Percentiles rank a stretch among this genome's conserved stretches.
phyloP scores from a whole-genome alignment of 2,888 invertebrate genomes.

The Clivina fossor region DNA sequence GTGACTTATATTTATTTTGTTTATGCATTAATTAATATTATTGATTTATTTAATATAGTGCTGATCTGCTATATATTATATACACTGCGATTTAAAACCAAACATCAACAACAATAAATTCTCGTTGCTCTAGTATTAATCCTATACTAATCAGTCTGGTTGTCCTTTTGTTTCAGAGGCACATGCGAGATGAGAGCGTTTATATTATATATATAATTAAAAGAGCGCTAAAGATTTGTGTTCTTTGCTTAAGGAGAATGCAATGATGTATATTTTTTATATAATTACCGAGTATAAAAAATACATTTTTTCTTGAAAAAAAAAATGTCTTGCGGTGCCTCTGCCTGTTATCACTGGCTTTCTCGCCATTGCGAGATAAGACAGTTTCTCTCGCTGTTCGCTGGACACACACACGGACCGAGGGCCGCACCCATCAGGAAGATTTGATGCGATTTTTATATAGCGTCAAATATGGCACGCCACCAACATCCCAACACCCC shows the following conservation, averaged over 20 bases:
- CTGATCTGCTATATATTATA: background rate
- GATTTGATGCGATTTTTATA: slow-evolving; percentile 44
- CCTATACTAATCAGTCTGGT: slow-evolving; percentile 55
- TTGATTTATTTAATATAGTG: background rate
- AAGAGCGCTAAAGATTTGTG: slow-evolving; percentile 48
- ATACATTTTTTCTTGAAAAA: no score
- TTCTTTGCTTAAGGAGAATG: slow-evolving; percentile 42
- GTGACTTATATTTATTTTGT: no score
- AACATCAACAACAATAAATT: slow-evolving; percentile 9
- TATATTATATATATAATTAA: no score
- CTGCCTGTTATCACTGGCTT: slow-evolving; percentile 52
- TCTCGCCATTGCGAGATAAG: slow-evolving; percentile 46
- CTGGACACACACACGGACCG: slow-evolving; percentile 46
- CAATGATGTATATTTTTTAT: slow-evolving; percentile 38
- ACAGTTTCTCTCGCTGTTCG: no score
- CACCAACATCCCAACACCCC: slow-evolving; percentile 1
- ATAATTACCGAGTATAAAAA: no score
- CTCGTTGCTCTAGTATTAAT: slow-evolving; percentile 13
- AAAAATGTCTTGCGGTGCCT: slow-evolving; percentile 53
- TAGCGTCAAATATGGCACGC: slow-evolving; percentile 49
- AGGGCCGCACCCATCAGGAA: slow-evolving; percentile 53
- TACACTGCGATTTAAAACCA: background rate
- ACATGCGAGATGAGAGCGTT: slow-evolving; percentile 74
- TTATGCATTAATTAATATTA: no score
- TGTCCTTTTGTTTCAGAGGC: slow-evolving; percentile 77